Evolutionary conservation across 2,113 vertebrate genomes (phyloP).

Genomic region (Corythornis vintsioides): DNA sequence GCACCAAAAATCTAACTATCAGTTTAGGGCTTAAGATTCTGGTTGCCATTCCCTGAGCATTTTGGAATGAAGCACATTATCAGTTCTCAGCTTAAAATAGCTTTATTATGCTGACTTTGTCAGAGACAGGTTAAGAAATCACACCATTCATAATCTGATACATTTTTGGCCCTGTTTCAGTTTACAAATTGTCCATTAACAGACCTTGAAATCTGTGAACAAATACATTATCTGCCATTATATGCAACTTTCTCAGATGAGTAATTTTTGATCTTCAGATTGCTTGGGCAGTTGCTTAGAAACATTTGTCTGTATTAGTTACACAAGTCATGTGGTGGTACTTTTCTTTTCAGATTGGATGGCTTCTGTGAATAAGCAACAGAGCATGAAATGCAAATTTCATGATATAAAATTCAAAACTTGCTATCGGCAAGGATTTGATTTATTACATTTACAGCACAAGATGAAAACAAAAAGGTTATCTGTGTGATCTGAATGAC

Average conservation of each 20-base stretch:
- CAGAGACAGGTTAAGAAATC: slow-evolving; percentile 9
- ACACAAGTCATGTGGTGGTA: slow-evolving; percentile 41
- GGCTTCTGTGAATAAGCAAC: slow-evolving; percentile 33
- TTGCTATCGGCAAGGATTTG: slow-evolving; percentile 55
- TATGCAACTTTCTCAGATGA: slow-evolving; percentile 59
- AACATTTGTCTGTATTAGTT: slow-evolving; percentile 69
- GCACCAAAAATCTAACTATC: neutral
- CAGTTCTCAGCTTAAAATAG: neutral
- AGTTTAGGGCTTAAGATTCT: neutral
- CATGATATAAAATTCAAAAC: slow-evolving; percentile 59
- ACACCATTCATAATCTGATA: slow-evolving; percentile 19
- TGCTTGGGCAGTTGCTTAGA: slow-evolving; percentile 62
- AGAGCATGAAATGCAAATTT: slow-evolving; percentile 66
- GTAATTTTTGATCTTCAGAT: slow-evolving; percentile 65
- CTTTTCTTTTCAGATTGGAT: slow-evolving; percentile 49
- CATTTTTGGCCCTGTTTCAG: slow-evolving; percentile 8
- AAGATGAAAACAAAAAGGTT: slow-evolving; percentile 68
- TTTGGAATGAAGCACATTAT: neutral
- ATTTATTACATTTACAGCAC: slow-evolving; percentile 68
- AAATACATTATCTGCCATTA: slow-evolving; percentile 51
- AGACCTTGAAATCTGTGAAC: slow-evolving; percentile 56
- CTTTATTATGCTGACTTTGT: neutral
- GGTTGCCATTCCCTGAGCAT: neutral
- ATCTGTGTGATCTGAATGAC: slow-evolving; percentile 32
- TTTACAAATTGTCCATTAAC: slow-evolving; percentile 47